Conservation (phyloP, 1,140 invertebrate species). For the Lutraria rhynchaena region DNA sequence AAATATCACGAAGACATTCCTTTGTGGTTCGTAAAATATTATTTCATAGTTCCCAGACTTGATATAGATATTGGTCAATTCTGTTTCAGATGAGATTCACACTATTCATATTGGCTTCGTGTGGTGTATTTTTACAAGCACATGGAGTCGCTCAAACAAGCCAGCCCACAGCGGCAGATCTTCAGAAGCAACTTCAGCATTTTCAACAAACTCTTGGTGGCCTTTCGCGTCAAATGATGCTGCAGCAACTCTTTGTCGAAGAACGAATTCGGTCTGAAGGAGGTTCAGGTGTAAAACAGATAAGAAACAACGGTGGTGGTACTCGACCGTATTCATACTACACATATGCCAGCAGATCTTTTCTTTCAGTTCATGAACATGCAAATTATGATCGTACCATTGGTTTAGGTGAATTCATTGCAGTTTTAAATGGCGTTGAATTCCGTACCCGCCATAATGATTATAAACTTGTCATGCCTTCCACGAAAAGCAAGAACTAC, state of each 20-base stretch:
- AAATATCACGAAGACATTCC: too few species aligned
- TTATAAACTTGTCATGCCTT: conserved; percentile 73
- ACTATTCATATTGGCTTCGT: too few species aligned
- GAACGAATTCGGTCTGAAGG: conserved; percentile 67
- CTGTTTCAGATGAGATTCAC: too few species aligned
- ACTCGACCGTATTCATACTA: conserved; percentile 55
- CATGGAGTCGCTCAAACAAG: too few species aligned
- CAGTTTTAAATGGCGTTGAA: conserved; percentile 75
- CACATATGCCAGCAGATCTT: conserved; percentile 26
- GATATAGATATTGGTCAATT: too few species aligned
- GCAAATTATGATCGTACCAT: conserved; percentile 72
- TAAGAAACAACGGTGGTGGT: conserved; percentile 49
- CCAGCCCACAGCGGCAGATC: too few species aligned
- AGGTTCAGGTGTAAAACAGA: conserved; percentile 69
- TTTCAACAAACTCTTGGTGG: conserved; percentile 44
- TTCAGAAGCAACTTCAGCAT: conserved; percentile 7
- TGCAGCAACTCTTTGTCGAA: conserved; percentile 69
- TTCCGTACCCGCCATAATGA: conserved; percentile 79
- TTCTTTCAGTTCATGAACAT: conserved; percentile 69
- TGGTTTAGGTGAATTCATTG: conserved; percentile 74
- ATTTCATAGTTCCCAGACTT: too few species aligned
- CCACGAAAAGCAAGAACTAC: conserved; percentile 53
- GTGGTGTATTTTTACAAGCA: too few species aligned
- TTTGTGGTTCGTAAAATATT: too few species aligned
- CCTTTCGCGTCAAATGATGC: conserved; percentile 66